Conservation (phyloP, 2,797 vertebrate species). For the Hemitrygon akajei region DNA sequence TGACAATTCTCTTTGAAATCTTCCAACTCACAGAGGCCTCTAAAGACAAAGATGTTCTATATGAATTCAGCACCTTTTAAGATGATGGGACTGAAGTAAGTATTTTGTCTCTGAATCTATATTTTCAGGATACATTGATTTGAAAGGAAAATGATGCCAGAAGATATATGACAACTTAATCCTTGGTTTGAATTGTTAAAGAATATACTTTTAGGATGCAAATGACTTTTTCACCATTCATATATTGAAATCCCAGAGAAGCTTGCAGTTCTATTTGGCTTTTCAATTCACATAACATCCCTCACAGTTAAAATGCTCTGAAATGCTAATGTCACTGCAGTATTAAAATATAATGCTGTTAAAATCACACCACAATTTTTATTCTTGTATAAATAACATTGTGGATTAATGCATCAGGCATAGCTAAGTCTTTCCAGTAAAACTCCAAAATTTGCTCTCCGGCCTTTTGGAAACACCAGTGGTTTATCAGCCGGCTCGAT, state of each 20-base stretch:
- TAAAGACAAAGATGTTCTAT: neutral
- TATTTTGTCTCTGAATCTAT: constrained; percentile 13
- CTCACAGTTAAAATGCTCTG: neutral
- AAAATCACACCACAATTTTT: neutral
- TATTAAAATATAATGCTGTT: too few relatives aligned
- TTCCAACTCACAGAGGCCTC: neutral
- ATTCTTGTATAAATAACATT: neutral
- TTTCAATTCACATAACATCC: neutral
- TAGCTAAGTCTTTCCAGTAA: neutral
- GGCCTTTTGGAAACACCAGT: too few relatives aligned
- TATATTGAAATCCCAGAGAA: neutral
- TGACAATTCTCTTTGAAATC: constrained; percentile 13
- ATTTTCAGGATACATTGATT: neutral
- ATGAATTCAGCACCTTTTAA: constrained; percentile 22
- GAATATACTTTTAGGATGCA: neutral
- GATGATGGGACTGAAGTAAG: neutral
- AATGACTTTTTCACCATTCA: neutral
- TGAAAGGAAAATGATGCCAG: neutral
- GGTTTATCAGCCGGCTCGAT: too few relatives aligned
- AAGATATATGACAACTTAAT: neutral
- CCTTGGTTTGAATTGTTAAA: neutral
- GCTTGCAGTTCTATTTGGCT: neutral
- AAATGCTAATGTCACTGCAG: neutral
- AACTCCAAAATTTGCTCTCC: too few relatives aligned
- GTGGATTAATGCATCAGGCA: neutral